Evolutionary conservation across 1,140 invertebrate species (phyloP), one percentile per base, ranked within the genome.

Genomic region (Drosophila teissieri): DNA sequence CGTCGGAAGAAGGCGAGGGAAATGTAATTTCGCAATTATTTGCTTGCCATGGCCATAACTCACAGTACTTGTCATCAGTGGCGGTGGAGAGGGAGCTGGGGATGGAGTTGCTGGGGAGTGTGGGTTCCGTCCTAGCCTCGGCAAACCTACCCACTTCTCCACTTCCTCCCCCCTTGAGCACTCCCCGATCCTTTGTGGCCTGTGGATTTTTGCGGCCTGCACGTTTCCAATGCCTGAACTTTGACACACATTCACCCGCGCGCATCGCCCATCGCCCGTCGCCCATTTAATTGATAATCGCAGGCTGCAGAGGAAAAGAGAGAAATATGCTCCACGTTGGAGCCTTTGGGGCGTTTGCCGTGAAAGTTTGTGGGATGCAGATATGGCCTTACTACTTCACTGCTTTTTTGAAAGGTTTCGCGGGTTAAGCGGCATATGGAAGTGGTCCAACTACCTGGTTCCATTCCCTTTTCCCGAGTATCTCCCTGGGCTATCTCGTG

Each of bases 21-120:
- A 55, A 60, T 88, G 84, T 89, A 88, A 88, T 88, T 88, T 88
- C 55, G 84, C 84, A 88, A 88, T 88, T 88, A 88, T 88, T 88
- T 88, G 84, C 84, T 89, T 55, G 85, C 84, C 65, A 76, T 46
- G 85, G 76, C 81, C 85, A 88, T 88, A 88, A 89, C 85, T 88
- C 84, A 88, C 51, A 68, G 64, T 77, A 78, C 74, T 78, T 78
- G 75, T 78, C 75, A 78, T 57, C 75, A 17, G 14, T 34, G 17
- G 19, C 0, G 57, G 36, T 3, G 49, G 42, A 37, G 19, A 15
- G 19, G 27, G 31, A n/a, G 40, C 17, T 17, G 22, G 10, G 17
- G 7, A 31, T 31, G 27, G 34, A 11, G 24, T 15, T 15, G 3
- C 4, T 17, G 27, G 64, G 39, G 73, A 74, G 76, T 73, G 83